Conservation (phyloP, 2,797 vertebrate genomes). For the Macroramphosus scolopax region DNA sequence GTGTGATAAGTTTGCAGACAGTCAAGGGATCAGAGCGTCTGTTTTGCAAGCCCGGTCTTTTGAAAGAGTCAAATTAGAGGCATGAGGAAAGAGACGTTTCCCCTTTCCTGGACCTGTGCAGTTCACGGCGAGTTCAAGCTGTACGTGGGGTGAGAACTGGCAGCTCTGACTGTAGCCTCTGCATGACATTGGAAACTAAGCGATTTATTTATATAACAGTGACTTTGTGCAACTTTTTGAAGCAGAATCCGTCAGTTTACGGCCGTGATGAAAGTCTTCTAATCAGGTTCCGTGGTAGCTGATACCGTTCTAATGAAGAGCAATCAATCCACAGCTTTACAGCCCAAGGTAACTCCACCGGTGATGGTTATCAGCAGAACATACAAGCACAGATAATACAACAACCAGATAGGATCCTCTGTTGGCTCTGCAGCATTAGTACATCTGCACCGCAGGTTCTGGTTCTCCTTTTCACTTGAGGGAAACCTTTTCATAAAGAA, state of each 20-base stretch:
- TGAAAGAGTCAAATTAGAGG: constrained; percentile 46
- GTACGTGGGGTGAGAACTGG: constrained; percentile 36
- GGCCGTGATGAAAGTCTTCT: constrained; percentile 20
- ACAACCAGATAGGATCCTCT: constrained; percentile 17
- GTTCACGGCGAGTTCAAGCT: constrained; percentile 68
- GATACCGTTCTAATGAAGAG: constrained; percentile 34
- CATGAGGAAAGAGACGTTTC: constrained; percentile 61
- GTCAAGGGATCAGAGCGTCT: constrained; percentile 42
- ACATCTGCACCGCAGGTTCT: constrained; percentile 30
- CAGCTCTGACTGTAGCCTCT: constrained; percentile 43
- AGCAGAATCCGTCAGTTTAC: constrained; percentile 21
- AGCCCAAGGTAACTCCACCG: constrained; percentile 37
- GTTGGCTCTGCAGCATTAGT: too few relatives aligned
- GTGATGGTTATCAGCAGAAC: constrained; percentile 43
- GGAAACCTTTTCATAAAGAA: constrained; percentile 65
- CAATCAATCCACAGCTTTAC: constrained; percentile 12
- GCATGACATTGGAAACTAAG: constrained; percentile 47
- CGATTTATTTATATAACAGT: constrained; percentile 20
- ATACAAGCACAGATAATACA: constrained; percentile 11
- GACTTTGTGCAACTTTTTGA: constrained; percentile 24
- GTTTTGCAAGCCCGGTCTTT: constrained; percentile 56
- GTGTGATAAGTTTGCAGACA: constrained; percentile 59
- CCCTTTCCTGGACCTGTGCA: constrained; percentile 47
- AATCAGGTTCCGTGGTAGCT: constrained; percentile 21
- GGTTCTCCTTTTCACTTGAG: constrained; percentile 52